These are phyloP conservation scores for Salpingus planirostris DNA, from an alignment of 2,888 invertebrate genomes.

Conservation along the genomic window DNA sequence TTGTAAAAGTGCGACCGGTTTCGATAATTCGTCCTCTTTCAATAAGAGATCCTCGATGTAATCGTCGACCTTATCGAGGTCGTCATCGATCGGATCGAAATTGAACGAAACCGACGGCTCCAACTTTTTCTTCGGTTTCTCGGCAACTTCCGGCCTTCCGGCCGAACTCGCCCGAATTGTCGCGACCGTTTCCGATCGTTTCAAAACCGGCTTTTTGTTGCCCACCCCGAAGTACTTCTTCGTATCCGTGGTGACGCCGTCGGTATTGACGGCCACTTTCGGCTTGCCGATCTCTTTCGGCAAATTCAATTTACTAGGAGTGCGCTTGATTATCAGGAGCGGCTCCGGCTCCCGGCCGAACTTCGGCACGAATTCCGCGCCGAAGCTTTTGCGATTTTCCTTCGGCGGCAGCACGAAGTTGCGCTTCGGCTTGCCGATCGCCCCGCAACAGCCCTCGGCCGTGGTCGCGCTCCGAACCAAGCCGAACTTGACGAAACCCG, in stretches of 20 bases:
- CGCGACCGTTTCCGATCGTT: slow-evolving; percentile 22
- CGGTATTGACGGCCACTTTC: slow-evolving; percentile 35
- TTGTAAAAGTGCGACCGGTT: slow-evolving; percentile 33
- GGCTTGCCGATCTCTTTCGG: slow-evolving; percentile 39
- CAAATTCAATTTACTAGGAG: slow-evolving; percentile 39
- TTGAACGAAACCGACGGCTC: slow-evolving; percentile 27
- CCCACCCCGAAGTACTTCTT: slow-evolving; percentile 38
- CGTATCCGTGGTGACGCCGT: slow-evolving; percentile 28
- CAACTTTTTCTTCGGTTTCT: slow-evolving; percentile 13
- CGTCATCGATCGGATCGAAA: slow-evolving; percentile 39
- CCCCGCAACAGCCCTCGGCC: slow-evolving; percentile 10
- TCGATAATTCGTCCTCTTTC: slow-evolving; percentile 37
- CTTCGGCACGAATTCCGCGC: slow-evolving; percentile 34
- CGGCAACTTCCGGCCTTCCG: too few species aligned
- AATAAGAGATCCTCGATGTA: slow-evolving; percentile 39
- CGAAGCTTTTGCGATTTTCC: slow-evolving; percentile 32
- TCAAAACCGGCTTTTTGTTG: slow-evolving; percentile 12
- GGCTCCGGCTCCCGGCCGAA: slow-evolving; percentile 34
- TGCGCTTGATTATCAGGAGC: slow-evolving; percentile 38
- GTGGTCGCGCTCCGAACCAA: slow-evolving; percentile 26
- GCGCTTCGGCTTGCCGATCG: slow-evolving; percentile 11
- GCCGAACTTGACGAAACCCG: not conserved
- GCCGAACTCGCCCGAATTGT: too few species aligned
- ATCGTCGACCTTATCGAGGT: slow-evolving; percentile 35
- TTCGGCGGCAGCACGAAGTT: slow-evolving; percentile 34